Percentiles rank a stretch among this genome's conserved stretches.
These are phyloP conservation scores for Reticulitermes speratus DNA, from an alignment of 1,140 invertebrate genomes.

Conservation along the genomic window DNA sequence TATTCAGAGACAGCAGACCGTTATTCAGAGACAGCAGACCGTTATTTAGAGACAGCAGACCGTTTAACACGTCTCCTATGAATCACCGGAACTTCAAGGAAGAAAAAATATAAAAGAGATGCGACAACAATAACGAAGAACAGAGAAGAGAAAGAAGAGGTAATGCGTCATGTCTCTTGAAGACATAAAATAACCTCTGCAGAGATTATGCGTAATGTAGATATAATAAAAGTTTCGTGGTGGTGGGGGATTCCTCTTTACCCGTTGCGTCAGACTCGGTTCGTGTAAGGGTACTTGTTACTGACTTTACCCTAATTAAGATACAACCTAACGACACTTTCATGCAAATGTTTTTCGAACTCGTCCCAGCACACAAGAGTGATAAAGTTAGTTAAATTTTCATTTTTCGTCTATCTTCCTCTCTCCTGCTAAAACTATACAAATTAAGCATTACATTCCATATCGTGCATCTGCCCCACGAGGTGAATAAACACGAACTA, in stretches of 20 bases:
- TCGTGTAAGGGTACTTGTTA: background rate
- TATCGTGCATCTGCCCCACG: background rate
- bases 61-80: too few relatives aligned
- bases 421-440: background rate
- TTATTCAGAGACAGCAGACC: too few relatives aligned
- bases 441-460: slow-evolving; percentile 3
- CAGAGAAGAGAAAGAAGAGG: background rate
- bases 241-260: background rate
- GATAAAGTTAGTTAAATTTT: slow-evolving; percentile 3
- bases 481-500: background rate
- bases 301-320: slow-evolving; percentile 9
- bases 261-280: background rate
- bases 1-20: too few relatives aligned
- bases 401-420: background rate
- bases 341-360: slow-evolving; percentile 14
- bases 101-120: background rate
- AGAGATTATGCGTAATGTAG: background rate
- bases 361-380: background rate
- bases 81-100: too few relatives aligned
- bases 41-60: too few relatives aligned
- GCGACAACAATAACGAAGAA: background rate
- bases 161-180: background rate
- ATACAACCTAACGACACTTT: background rate
- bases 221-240: background rate
- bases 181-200: slow-evolving; percentile 1